Conservation (phyloP, 2,797 vertebrate species). For the Atherinosoma microstoma region DNA sequence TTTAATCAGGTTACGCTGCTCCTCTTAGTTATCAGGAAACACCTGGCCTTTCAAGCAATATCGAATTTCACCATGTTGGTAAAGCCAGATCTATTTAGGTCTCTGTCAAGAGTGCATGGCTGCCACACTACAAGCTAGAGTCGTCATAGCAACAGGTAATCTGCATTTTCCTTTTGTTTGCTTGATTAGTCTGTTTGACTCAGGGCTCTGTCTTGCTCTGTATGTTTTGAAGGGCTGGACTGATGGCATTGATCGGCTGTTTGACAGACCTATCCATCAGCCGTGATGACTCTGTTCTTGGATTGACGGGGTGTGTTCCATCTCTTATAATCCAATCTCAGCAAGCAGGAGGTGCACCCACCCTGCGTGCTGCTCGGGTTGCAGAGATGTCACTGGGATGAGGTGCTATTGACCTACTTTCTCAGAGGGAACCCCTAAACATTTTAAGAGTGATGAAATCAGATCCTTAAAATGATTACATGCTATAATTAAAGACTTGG, state of each 20-base stretch:
- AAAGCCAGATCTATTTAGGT: slow-evolving; percentile 54
- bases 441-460: neutral
- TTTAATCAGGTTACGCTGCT: slow-evolving; percentile 25
- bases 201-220: slow-evolving; percentile 35
- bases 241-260: slow-evolving; percentile 71
- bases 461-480: neutral
- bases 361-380: slow-evolving; percentile 27
- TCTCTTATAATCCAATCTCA: slow-evolving; percentile 62
- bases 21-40: slow-evolving; percentile 45
- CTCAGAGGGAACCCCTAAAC: neutral
- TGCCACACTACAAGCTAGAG: slow-evolving; percentile 84
- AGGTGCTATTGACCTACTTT: neutral
- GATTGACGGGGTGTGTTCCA: slow-evolving; percentile 56
- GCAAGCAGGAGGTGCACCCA: slow-evolving; percentile 78
- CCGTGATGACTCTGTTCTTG: slow-evolving; percentile 56
- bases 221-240: slow-evolving; percentile 40
- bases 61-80: slow-evolving; percentile 65
- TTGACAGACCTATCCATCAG: slow-evolving; percentile 71
- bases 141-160: slow-evolving; percentile 84
- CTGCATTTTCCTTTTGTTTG: slow-evolving; percentile 82
- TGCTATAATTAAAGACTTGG: neutral
- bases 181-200: slow-evolving; percentile 71
- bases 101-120: slow-evolving; percentile 64
- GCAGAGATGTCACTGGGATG: slow-evolving; percentile 31
- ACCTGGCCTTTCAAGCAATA: slow-evolving; percentile 61